Conservation (phyloP, 1,140 invertebrate genomes). For the Lysiphlebus fabarum region DNA sequence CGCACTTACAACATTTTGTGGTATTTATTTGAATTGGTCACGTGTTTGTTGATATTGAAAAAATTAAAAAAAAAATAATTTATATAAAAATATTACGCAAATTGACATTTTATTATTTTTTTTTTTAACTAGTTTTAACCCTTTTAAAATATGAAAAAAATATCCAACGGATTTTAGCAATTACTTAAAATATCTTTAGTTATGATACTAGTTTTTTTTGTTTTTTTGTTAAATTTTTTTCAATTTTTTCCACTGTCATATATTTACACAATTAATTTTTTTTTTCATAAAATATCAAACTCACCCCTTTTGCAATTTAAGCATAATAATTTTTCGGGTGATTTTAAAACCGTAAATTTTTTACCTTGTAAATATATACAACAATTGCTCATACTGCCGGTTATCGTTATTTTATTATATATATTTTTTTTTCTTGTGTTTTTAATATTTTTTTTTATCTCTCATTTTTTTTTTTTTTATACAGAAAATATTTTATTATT, state of each 20-base stretch:
- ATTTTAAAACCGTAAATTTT: conserved; percentile 58
- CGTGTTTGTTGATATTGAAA: neutral
- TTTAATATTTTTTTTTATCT: conserved; percentile 11
- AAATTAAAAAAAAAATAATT: neutral
- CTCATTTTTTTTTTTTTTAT: conserved; percentile 14
- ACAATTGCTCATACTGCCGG: conserved; percentile 31
- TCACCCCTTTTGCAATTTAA: neutral
- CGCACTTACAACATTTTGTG: conserved; percentile 24
- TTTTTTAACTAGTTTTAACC: neutral
- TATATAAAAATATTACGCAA: neutral
- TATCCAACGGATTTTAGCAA: too few species aligned
- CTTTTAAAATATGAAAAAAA: too few species aligned
- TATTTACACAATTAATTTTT: too few species aligned
- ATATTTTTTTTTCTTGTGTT: conserved; percentile 22
- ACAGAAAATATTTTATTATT: too few species aligned
- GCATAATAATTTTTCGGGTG: conserved; percentile 55
- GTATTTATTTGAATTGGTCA: conserved; percentile 7
- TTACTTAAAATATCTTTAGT: too few species aligned
- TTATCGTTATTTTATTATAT: conserved; percentile 5
- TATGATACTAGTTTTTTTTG: neutral
- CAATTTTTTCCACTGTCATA: neutral
- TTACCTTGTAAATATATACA: conserved; percentile 32
- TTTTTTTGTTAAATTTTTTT: conserved; percentile 12
- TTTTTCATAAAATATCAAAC: too few species aligned
- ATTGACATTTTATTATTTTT: neutral